phyloP scores from a whole-genome alignment of 2,113 vertebrate species.

The Carlito syrichta region DNA sequence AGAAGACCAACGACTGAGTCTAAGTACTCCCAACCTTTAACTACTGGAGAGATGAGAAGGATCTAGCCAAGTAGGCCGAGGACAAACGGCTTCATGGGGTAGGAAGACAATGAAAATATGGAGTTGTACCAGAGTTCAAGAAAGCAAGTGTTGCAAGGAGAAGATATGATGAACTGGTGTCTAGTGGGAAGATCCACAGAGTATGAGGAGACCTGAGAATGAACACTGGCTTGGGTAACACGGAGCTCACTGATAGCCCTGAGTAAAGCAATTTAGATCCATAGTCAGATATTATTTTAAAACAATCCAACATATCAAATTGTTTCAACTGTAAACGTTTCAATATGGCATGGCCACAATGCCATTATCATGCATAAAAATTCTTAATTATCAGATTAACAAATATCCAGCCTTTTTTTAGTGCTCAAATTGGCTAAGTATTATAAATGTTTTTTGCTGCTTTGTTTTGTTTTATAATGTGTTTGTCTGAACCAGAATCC shows the following conservation, averaged over 20 bases:
- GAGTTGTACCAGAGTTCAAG: background rate
- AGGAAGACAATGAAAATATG: background rate
- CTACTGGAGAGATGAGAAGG: background rate
- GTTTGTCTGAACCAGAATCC: background rate
- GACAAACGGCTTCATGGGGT: background rate
- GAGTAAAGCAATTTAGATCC: background rate
- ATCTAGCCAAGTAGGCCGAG: background rate
- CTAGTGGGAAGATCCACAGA: background rate
- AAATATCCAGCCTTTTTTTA: background rate
- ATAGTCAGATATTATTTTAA: background rate
- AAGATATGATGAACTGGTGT: background rate
- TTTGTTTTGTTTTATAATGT: background rate
- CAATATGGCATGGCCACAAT: background rate
- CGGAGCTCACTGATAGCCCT: background rate
- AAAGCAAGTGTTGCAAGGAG: background rate
- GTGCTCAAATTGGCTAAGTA: background rate
- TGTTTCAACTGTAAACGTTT: background rate
- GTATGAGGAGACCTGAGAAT: background rate
- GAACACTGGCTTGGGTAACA: background rate
- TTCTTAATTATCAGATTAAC: background rate
- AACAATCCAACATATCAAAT: background rate
- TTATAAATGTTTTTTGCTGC: background rate
- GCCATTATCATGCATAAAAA: background rate
- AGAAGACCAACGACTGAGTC: background rate
- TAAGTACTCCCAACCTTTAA: no score